A percentile compares a stretch with the other conserved stretches of the same genome.
phyloP scores from a whole-genome alignment of 2,113 vertebrate genomes.

The Melanerpes aurifrons region DNA sequence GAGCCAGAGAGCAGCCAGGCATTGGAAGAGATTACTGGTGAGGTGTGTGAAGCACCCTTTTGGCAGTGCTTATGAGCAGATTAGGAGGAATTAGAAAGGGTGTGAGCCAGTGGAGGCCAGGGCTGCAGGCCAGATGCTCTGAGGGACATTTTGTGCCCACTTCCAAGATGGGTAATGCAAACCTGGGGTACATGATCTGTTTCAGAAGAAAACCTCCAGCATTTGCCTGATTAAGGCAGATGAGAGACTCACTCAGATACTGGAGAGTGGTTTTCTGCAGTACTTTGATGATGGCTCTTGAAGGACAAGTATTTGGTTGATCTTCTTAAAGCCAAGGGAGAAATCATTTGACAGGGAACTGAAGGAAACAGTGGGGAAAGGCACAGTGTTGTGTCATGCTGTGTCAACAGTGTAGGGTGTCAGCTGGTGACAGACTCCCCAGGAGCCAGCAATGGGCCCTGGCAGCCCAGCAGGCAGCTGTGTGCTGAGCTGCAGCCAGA shows the following conservation, averaged over 20 bases:
- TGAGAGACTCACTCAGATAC: not conserved
- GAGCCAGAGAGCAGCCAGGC: not conserved
- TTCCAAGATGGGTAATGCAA: not conserved
- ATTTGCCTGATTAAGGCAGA: not conserved
- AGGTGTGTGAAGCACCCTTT: conserved; percentile 12
- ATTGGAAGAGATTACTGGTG: not conserved
- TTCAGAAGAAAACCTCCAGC: not conserved
- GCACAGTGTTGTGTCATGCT: not conserved
- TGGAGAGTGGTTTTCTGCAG: not conserved
- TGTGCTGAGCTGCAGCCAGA: too few species aligned
- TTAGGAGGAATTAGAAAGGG: conserved; percentile 2
- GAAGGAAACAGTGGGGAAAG: not conserved
- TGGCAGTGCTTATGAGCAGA: conserved; percentile 26
- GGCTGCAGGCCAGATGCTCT: not conserved
- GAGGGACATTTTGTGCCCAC: not conserved
- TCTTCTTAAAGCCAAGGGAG: not conserved
- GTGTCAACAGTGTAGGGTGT: not conserved
- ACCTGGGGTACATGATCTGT: not conserved
- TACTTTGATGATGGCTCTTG: not conserved
- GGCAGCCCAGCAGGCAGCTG: too few species aligned
- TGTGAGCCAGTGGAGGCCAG: not conserved
- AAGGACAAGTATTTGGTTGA: not conserved
- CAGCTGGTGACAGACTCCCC: too few species aligned
- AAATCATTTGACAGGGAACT: not conserved
- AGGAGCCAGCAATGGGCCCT: too few species aligned